Base-by-base conservation (phyloP, 2,888 invertebrate species). In the Tiliacea aurago region DNA sequence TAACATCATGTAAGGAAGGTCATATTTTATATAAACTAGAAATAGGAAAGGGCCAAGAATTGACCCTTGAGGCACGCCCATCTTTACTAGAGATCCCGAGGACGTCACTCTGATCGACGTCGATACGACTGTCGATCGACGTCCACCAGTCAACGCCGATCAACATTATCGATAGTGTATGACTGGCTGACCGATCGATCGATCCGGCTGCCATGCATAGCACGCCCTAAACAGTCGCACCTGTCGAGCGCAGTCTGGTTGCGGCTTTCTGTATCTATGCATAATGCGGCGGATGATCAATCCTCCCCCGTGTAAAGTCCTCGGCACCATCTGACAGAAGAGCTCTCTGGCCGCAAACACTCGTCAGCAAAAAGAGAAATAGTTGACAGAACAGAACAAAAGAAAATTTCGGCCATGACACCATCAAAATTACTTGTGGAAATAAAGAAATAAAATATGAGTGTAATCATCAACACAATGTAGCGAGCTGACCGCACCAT, bases 401-500 rank as follows among this genome's bases (percentile, higher is more conserved):
- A 92, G 92, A 94, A 92, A 82, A 85, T 89, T 91, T 88, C 82
- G 86, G 88, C 80, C 83, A 92, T 92, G 93, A 88, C 89, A 87
- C 83, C 73, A 81, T 84, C 89, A 88, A 94, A 94, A 93, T 92
- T 92, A 76, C 67, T 70, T 56, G 91, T 91, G 84, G 89, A 91
- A 82, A 87, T 85, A 73, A 71, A 71, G 62, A 82, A 77, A 70
- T 74, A 63, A 74, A 76, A 67, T 70, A 73, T 10, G 45, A 58
- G 69, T 71, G 56, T 43, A 58, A 78, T 63, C 53, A 49, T 83
- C 82, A 85, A 85, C 90, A 92, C 62, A 65, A 93, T 94, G 93
- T 91, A 93, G 91, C 76, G 76, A 76, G 69, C 76, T 80, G 78
- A 71, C 23, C 69, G 47, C 66, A 70, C 63, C 55, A 4, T 47